Evolutionary conservation across 2,797 vertebrate genomes (phyloP).

Genomic region (Synaphobranchus kaupii): DNA sequence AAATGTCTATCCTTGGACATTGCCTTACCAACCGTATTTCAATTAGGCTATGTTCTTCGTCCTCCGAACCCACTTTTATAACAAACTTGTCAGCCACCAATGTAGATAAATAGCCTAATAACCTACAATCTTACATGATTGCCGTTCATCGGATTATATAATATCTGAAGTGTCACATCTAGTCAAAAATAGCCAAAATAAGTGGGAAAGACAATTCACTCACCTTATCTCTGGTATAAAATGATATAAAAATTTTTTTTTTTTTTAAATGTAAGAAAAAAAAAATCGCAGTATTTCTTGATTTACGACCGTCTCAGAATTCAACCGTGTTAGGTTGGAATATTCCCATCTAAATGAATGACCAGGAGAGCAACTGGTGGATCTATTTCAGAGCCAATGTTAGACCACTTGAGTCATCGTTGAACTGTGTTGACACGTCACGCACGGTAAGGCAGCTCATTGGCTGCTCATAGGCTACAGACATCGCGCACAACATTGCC

Average conservation of each 20-base stretch:
- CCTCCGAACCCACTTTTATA: neutral
- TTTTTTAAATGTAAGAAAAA: neutral
- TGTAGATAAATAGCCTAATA: neutral
- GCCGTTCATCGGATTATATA: neutral
- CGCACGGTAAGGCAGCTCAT: slow-evolving; percentile 23
- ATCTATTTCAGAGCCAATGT: slow-evolving; percentile 33
- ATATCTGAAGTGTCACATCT: neutral
- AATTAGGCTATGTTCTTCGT: neutral
- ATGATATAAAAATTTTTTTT: neutral
- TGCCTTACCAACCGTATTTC: neutral
- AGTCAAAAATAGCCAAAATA: neutral
- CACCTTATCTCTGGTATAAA: slow-evolving; percentile 6
- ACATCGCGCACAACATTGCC: neutral
- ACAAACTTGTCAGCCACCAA: neutral
- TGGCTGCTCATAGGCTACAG: too few relatives aligned
- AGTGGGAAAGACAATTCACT: neutral
- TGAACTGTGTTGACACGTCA: slow-evolving; percentile 35
- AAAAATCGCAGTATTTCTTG: neutral
- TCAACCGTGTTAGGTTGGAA: neutral
- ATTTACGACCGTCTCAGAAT: slow-evolving; percentile 6
- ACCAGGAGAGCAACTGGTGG: slow-evolving; percentile 46
- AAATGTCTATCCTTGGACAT: neutral
- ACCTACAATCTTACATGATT: neutral
- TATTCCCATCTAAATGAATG: slow-evolving; percentile 7
- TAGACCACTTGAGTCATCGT: slow-evolving; percentile 44